These are phyloP conservation scores for Dromius quadrimaculatus DNA, from an alignment of 2,888 invertebrate species.

Conservation along the genomic window DNA sequence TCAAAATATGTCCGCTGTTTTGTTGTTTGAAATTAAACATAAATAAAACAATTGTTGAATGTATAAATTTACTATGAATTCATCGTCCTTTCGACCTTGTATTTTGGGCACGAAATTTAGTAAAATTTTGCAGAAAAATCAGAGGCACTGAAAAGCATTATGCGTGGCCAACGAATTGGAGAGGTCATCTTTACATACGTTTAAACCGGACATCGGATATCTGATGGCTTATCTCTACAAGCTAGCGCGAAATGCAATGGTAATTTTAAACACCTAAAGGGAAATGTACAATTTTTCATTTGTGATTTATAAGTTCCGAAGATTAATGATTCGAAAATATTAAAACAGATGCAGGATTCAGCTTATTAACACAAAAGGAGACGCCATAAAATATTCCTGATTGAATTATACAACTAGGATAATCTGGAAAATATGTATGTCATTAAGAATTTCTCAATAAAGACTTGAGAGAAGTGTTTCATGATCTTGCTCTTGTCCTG, in stretches of 20 bases:
- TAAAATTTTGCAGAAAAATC: no score
- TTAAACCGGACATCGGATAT: not conserved
- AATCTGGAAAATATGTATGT: not conserved
- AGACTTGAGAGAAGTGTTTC: not conserved
- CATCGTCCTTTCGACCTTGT: no score
- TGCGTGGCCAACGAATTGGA: conserved; percentile 27
- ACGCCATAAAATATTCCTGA: not conserved
- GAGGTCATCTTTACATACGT: not conserved
- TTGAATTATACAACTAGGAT: not conserved
- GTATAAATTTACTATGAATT: no score
- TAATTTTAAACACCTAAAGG: not conserved
- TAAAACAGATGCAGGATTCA: not conserved
- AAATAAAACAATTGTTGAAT: no score
- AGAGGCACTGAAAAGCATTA: conserved; percentile 6
- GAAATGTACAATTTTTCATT: not conserved
- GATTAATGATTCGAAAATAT: not conserved
- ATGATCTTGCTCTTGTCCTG: not conserved
- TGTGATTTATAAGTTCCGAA: not conserved
- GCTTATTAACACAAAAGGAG: not conserved
- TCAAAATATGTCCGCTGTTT: no score
- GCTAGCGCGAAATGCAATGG: not conserved
- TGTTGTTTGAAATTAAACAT: no score
- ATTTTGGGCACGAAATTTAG: not conserved
- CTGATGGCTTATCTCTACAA: not conserved
- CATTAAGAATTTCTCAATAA: not conserved